Conservation (phyloP, 2,888 invertebrate genomes). For the Terebella lapidaria region DNA sequence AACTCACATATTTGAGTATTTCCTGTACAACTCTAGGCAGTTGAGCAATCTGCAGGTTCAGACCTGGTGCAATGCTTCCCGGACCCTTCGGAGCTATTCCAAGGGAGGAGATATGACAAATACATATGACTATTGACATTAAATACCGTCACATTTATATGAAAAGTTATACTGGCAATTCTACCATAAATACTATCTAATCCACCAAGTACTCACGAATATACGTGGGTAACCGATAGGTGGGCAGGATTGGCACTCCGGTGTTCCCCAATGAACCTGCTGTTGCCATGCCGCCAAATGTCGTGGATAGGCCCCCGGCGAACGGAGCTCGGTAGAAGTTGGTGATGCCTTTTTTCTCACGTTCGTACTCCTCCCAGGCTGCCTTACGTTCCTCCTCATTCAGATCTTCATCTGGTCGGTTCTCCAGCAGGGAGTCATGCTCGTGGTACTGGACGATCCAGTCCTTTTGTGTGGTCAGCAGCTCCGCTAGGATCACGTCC, state of each 20-base stretch:
- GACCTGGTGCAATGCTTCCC: neutral
- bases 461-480: slow-evolving; percentile 60
- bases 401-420: slow-evolving; percentile 85
- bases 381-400: slow-evolving; percentile 88
- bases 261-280: neutral
- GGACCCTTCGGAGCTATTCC: neutral
- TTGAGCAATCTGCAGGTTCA: slow-evolving; percentile 18
- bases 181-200: neutral
- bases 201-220: neutral
- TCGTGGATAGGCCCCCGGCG: neutral
- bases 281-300: neutral
- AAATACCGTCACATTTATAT: neutral
- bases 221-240: neutral
- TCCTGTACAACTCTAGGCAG: slow-evolving; percentile 26
- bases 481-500: slow-evolving; percentile 47
- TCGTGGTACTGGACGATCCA: slow-evolving; percentile 85
- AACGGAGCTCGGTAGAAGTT: neutral
- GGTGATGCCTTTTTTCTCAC: slow-evolving; percentile 60
- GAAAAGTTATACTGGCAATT: neutral
- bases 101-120: neutral
- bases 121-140: neutral
- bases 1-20: slow-evolving; percentile 25
- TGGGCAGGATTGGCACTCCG: neutral
- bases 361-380: slow-evolving; percentile 96
- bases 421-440: slow-evolving; percentile 90